Conservation (phyloP, 2,113 vertebrate genomes). For the Eonycteris spelaea region DNA sequence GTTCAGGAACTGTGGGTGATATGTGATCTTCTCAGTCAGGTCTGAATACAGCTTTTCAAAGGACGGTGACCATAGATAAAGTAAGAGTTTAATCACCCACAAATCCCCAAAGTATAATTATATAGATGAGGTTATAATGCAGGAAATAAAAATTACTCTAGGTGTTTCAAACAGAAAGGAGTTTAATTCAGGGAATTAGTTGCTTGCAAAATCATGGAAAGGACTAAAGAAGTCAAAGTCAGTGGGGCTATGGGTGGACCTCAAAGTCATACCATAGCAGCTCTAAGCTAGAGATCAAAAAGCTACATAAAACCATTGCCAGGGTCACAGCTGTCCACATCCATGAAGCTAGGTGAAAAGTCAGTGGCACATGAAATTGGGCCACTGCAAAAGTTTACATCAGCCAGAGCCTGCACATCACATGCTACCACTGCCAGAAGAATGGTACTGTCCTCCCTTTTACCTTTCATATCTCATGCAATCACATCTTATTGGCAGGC, state of each 20-base stretch:
- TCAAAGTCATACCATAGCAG: background rate
- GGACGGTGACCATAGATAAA: background rate
- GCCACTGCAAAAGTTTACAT: background rate
- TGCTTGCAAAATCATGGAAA: background rate
- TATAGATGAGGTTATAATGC: background rate
- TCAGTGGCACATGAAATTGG: background rate
- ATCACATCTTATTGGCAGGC: background rate
- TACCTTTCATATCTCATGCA: background rate
- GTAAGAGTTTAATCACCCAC: background rate
- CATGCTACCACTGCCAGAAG: background rate
- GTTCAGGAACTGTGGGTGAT: background rate
- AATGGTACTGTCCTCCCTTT: background rate
- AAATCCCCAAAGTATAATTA: background rate
- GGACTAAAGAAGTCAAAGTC: background rate
- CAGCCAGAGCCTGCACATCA: background rate
- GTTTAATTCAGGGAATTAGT: background rate
- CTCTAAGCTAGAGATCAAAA: background rate
- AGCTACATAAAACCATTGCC: background rate
- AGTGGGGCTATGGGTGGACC: background rate
- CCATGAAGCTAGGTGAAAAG: background rate
- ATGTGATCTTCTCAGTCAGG: background rate
- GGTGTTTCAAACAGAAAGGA: background rate
- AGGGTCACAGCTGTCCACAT: background rate
- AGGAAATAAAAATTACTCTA: background rate
- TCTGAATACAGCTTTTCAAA: background rate